phyloP scores from a whole-genome alignment of 2,113 vertebrate genomes.

The Condylura cristata region DNA sequence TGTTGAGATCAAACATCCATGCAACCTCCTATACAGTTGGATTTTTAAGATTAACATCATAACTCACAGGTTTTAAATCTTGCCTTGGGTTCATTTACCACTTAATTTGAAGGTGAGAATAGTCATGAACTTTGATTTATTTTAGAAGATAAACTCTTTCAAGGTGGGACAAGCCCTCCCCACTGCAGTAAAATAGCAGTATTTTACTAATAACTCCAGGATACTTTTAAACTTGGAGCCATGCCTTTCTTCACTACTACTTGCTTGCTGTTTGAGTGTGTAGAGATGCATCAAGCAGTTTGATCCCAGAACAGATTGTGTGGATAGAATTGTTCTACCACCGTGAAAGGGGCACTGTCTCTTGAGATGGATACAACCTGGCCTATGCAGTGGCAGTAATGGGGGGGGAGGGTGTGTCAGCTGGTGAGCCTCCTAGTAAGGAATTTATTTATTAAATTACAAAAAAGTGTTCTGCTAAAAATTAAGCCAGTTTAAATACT shows the following conservation, averaged over 20 bases:
- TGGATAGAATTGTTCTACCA: not conserved
- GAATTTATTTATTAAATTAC: not conserved
- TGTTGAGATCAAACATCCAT: not conserved
- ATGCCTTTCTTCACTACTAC: not conserved
- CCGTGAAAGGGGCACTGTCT: not conserved
- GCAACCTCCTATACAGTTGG: not conserved
- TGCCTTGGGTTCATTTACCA: not conserved
- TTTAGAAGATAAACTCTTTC: not conserved
- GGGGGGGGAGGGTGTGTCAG: not conserved
- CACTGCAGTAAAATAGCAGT: not conserved
- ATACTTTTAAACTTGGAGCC: not conserved
- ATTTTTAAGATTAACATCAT: not conserved
- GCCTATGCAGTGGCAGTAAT: not conserved
- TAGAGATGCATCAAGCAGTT: not conserved
- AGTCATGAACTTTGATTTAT: not conserved
- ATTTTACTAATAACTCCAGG: not conserved
- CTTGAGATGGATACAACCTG: not conserved
- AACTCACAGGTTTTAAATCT: constrained; percentile 27
- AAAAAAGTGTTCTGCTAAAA: not conserved
- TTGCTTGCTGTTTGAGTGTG: not conserved
- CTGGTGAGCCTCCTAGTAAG: not conserved
- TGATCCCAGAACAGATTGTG: not conserved
- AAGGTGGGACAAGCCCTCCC: not conserved
- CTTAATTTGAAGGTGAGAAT: not conserved
- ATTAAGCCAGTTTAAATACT: not conserved